A percentile compares a stretch with the other conserved stretches of the same genome.
Conservation (phyloP, 2,888 invertebrate species). For the Dryomyza anilis region DNA sequence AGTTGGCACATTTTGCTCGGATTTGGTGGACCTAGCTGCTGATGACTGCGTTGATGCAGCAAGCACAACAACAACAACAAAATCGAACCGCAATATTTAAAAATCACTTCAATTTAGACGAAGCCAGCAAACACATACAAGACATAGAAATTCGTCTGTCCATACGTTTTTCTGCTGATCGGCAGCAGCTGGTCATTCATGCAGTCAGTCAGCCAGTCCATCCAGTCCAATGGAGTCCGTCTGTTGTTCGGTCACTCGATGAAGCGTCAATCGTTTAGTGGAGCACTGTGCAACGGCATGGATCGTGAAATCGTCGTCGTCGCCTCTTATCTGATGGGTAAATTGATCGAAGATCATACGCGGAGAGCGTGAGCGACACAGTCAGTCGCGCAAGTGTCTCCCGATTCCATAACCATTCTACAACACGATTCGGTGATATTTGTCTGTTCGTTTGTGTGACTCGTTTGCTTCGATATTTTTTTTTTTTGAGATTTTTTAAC, state of each 20-base stretch:
- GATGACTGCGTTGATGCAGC: too few species aligned
- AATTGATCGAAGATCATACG: constrained; percentile 22
- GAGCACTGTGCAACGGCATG: background rate
- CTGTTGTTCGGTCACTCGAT: background rate
- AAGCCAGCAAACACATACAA: background rate
- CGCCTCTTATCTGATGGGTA: constrained; percentile 20
- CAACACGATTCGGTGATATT: constrained; percentile 13
- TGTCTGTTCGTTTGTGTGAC: background rate
- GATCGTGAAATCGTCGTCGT: background rate
- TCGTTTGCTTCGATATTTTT: background rate
- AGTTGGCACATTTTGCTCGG: background rate
- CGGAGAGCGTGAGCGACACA: background rate
- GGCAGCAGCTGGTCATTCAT: background rate
- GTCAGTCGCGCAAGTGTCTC: constrained; percentile 18
- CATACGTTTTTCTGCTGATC: background rate
- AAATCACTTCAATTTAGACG: constrained; percentile 19
- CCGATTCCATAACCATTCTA: constrained; percentile 20
- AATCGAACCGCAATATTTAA: constrained; percentile 8
- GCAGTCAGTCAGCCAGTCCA: too few species aligned
- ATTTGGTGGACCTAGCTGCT: background rate
- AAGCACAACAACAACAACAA: background rate
- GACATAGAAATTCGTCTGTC: background rate
- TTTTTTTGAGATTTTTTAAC: background rate
- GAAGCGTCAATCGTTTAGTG: constrained; percentile 6
- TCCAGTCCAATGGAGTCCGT: background rate